Evolutionary conservation across 2,888 invertebrate species (phyloP), one percentile per base, ranked within the genome.

Genomic region (Phyto melanocephala): DNA sequence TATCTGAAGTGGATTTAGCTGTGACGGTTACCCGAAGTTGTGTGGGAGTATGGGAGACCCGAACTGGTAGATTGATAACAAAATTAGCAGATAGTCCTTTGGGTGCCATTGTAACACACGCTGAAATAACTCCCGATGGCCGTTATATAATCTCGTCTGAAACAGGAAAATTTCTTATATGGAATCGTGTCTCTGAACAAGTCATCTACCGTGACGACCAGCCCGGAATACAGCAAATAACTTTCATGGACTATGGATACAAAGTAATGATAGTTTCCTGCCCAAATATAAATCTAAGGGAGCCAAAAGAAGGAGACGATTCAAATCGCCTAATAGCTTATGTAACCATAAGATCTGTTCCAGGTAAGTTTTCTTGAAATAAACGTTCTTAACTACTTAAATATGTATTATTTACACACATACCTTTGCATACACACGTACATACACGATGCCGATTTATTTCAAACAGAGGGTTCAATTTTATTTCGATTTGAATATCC

Each of bases 91-190:
- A 98, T 86, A 97, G 96, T 84, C 96, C 97, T 0, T 92, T 98
- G 2, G 98, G 98, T 0, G 98, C 98, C 7, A 98, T 98, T 85
- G 97, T 99, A 0, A 98, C 98, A 0, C 96, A 98, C 85, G 98
- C 98, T 0, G 93, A 95, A 60, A 96, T 98, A 62, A 98, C 98
- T 0, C 95, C 95, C 0, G 95, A 95, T 87, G 97, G 97, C 28
- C 95, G 95, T 7, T 91, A 95, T 86, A 96, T 98, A 0, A 93
- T 98, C 13, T 97, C 98, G 0, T 96, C 97, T 0, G 99, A 99
- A 89, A 97, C 98, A 0, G 98, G 98, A 0, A 96, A 97, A 88
- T 93, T 98, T 40, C 92, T 98, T 0, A 94, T 98, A 81, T 98
- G 98, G 98, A 95, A 97, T 87, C 92, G 95, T 79, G 92, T 95